A percentile compares a stretch with the other conserved stretches of the same genome.
These are phyloP conservation scores for Myotis vivesi DNA, from an alignment of 2,797 vertebrate species.

Conservation along the genomic window DNA sequence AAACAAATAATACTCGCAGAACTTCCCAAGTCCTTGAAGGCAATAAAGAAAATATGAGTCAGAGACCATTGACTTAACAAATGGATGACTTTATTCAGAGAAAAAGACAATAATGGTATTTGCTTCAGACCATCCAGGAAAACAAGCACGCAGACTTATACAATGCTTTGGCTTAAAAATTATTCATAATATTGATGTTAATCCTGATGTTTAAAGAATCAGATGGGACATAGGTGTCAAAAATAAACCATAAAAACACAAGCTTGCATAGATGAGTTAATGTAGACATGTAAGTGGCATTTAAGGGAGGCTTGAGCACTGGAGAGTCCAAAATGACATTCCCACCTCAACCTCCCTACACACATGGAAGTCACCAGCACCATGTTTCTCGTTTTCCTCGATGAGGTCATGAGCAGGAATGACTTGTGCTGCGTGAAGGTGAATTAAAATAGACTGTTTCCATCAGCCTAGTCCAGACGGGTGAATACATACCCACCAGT, in stretches of 20 bases:
- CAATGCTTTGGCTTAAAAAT: slow-evolving; percentile 84
- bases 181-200: slow-evolving; percentile 77
- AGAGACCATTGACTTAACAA: slow-evolving; percentile 68
- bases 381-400: not conserved
- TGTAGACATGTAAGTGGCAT: slow-evolving; percentile 62
- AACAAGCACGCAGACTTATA: slow-evolving; percentile 76
- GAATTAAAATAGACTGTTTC: not conserved
- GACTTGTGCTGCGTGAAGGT: not conserved
- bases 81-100: slow-evolving; percentile 82
- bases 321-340: not conserved
- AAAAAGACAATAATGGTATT: slow-evolving; percentile 73
- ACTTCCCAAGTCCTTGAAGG: not conserved
- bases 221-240: slow-evolving; percentile 25
- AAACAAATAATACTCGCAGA: not conserved
- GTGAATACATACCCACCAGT: not conserved
- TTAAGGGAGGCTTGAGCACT: slow-evolving; percentile 56
- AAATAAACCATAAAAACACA: slow-evolving; percentile 50
- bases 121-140: slow-evolving; percentile 72
- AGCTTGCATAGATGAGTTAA: slow-evolving; percentile 81
- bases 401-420: slow-evolving; percentile 3
- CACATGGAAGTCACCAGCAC: slow-evolving; percentile 49
- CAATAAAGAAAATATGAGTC: slow-evolving; percentile 55
- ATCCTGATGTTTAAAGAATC: slow-evolving; percentile 69
- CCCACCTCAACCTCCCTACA: not conserved
- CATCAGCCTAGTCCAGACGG: not conserved